phyloP scores from a whole-genome alignment of 2,113 vertebrate species.

The Phaetusa simplex region DNA sequence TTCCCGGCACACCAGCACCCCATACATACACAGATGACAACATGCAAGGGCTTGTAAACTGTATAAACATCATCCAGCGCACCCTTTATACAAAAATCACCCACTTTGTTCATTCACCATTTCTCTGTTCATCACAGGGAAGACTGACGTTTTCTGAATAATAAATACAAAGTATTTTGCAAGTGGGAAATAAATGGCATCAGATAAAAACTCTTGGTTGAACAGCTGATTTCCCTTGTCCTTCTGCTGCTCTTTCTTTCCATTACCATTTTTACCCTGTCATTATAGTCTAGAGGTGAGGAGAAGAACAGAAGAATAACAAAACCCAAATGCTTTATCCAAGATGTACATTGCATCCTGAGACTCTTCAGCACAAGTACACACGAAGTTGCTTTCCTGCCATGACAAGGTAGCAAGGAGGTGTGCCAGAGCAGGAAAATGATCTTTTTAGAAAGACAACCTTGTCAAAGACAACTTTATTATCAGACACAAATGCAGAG shows the following conservation, averaged over 20 bases:
- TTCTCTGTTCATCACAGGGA: not conserved
- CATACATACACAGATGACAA: not conserved
- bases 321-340: not conserved
- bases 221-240: not conserved
- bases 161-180: not conserved
- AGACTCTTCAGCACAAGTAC: not conserved
- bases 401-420: not conserved
- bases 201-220: not conserved
- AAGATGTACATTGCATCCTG: not conserved
- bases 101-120: not conserved
- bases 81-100: not conserved
- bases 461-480: not conserved
- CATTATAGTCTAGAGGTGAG: not conserved
- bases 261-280: not conserved
- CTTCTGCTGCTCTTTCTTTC: not conserved
- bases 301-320: not conserved
- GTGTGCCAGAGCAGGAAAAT: not conserved
- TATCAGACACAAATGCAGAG: not conserved
- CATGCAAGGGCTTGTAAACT: not conserved
- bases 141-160: not conserved
- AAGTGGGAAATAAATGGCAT: not conserved
- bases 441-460: not conserved
- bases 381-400: not conserved
- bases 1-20: not conserved
- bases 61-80: not conserved